Base-by-base conservation (phyloP, 2,888 invertebrate genomes). In the Stenurella melanura region DNA sequence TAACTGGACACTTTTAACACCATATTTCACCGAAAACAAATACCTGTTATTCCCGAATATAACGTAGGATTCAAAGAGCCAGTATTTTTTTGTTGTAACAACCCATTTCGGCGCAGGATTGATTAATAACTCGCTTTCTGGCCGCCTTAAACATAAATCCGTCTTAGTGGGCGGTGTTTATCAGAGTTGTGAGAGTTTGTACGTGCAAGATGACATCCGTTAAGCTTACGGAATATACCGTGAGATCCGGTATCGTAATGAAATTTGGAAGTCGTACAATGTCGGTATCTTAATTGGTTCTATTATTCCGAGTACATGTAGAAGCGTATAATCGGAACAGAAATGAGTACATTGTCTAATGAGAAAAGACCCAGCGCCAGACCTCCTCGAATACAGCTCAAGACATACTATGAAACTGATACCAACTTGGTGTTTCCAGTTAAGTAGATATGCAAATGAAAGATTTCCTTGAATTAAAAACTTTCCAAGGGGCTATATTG, bases 241-340 rank as follows among this genome's bases (percentile, higher is more conserved):
- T 74, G 74, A 76, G 78, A 78, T 80, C 80, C 76, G 74, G 81
- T 76, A 61, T 68, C 73, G 79, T 83, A 80, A 83, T 83, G 81
- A 83, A 80, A 82, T 83, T 82, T 82, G 78, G 82, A 82, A 83
- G 77, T 81, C 81, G 77, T 78, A 81, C 78, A 77, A 79, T 80
- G 75, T 73, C 81, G 80, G 81, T 80, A 80, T 83, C 82, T 81
- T 81, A 82, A 83, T 82, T 81, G 83, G 80, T 80, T 82, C 80
- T 78, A 81, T 83, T 81, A 83, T 81, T 78, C 76, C 30, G 75
- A 61, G 75, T 80, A 75, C 78, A 77, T 78, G 79, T 64, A 74
- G 78, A 73, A 76, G 67, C 74, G 76, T 69, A 80, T 80, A 80
- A 80, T 78, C 77, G 76, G 69, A 71, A 63, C 71, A 58, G 76